Evolutionary conservation across 2,888 invertebrate genomes (phyloP), one percentile per base, ranked within the genome.

Genomic region (Andrena bicolor): DNA sequence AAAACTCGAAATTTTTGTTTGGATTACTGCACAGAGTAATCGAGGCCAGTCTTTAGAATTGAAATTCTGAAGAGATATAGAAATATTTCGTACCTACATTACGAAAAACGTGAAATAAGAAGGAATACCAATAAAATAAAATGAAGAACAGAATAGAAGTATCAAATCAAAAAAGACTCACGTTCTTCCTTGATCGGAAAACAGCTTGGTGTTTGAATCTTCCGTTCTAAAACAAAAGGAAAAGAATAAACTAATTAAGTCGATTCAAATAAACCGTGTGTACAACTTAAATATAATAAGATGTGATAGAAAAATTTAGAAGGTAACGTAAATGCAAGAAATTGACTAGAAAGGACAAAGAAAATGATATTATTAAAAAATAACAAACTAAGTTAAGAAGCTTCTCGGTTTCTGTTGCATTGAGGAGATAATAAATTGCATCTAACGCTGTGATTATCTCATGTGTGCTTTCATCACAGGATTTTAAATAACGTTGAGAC

Each of bases 191-290:
- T 89, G 89, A 89, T 88, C 75, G 90, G 87, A 86, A 89, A 90
- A 86, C 86, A 81, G 88, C 89, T 90, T 83, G 87, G 86, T 69
- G 85, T 88, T 86, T 90, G 80, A 85, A 82, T 83, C 80, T 88
- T 88, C 80, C 86, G 88, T 87, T 91, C 92, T 92, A 92, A 89
- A 92, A 92, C 92, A 92, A 90, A 91, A 91, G 82, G 82, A 88
- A 87, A 86, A 84, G 65, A 83, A 84, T 74, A 82, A 87, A 89
- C 56, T 68, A 79, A 84, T 86, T 86, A 66, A 77, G 70, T 69
- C 58, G 63, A 80, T 76, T 72, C 79, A 85, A 82, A 51, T 58
- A 84, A 89, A 84, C 69, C 70, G 60, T 56, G 65, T 56, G 26
- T 16, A 35, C 7, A 72, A 69, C 23, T 41, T 80, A 74, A 71